phyloP scores from a whole-genome alignment of 2,797 vertebrate genomes.

The Phoxinus dragarum region DNA sequence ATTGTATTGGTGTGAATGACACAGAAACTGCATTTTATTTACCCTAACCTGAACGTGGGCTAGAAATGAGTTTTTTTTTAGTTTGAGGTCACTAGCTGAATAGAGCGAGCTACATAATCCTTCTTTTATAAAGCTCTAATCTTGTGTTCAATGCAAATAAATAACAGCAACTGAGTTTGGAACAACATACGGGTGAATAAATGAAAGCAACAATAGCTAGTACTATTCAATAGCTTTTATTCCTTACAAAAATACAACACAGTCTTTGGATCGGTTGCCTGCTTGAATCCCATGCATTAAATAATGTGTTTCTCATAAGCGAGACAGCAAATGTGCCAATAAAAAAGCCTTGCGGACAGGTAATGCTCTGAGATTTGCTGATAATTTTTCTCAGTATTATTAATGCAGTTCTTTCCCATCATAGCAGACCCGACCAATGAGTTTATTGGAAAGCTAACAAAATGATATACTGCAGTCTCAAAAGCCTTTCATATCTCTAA shows the following conservation, averaged over 20 bases:
- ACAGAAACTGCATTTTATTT: background rate
- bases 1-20: background rate
- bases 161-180: background rate
- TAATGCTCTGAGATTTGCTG: slow-evolving; percentile 21
- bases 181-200: background rate
- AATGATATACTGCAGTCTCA: slow-evolving; percentile 71
- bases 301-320: slow-evolving; percentile 33
- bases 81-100: background rate
- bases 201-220: slow-evolving; percentile 13
- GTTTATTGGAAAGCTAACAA: slow-evolving; percentile 68
- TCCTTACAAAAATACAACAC: background rate
- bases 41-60: background rate
- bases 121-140: background rate
- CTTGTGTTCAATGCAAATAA: background rate
- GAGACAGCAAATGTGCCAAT: slow-evolving; percentile 23
- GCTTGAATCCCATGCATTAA: slow-evolving; percentile 19
- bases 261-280: background rate
- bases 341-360: slow-evolving; percentile 38
- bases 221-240: background rate
- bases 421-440: slow-evolving; percentile 47
- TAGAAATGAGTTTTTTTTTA: too few relatives aligned
- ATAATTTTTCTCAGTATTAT: slow-evolving; percentile 52
- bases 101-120: background rate
- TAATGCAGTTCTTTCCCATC: slow-evolving; percentile 49
- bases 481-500: slow-evolving; percentile 64